Evolutionary conservation across 2,797 vertebrate genomes (phyloP).

Genomic region (Pangasius larnaudii): DNA sequence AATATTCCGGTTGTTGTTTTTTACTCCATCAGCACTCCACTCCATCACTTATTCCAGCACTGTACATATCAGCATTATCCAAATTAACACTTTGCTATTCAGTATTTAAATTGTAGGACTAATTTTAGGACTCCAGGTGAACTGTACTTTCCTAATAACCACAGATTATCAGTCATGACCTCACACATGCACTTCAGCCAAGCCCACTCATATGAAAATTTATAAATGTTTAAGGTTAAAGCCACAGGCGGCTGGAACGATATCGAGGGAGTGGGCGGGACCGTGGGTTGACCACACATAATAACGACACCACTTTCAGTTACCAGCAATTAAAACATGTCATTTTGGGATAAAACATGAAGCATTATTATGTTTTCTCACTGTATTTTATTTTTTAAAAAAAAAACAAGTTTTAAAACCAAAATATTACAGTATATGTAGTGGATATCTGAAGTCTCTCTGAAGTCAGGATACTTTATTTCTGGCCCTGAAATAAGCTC

Average conservation of each 20-base stretch:
- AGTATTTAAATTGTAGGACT: not conserved
- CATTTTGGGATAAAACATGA: not conserved
- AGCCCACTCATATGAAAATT: not conserved
- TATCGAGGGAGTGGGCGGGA: not conserved
- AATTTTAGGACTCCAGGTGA: not conserved
- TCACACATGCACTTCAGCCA: not conserved
- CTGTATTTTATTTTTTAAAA: not conserved
- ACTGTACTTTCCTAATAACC: slow-evolving; percentile 20
- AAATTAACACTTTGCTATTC: not conserved
- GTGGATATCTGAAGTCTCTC: not conserved
- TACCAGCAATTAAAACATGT: not conserved
- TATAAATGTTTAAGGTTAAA: not conserved
- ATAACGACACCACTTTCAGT: not conserved
- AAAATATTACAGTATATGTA: not conserved
- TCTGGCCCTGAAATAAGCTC: not conserved
- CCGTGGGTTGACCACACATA: not conserved
- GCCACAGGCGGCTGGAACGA: not conserved
- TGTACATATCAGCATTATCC: not conserved
- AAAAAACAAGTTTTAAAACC: not conserved
- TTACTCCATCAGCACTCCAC: not conserved
- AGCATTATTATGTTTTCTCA: too few relatives aligned
- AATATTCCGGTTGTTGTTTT: not conserved
- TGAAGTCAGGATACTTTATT: not conserved
- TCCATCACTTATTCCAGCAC: not conserved
- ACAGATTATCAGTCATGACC: not conserved